Conservation (phyloP, 2,113 vertebrate genomes). For the Pogonocichla stellata region DNA sequence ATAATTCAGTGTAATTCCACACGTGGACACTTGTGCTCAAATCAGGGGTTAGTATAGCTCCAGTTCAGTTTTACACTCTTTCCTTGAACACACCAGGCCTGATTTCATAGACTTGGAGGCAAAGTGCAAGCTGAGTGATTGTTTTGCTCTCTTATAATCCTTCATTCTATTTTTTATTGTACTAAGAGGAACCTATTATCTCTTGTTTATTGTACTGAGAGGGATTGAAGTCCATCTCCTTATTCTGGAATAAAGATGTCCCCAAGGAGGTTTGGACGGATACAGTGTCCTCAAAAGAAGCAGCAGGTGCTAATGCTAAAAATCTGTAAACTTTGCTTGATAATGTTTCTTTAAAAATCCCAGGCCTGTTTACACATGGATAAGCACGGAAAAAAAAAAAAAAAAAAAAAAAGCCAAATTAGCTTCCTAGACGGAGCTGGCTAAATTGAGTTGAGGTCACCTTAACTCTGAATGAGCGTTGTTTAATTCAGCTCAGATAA, state of each 20-base stretch:
- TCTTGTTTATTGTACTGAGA: background rate
- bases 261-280: background rate
- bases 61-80: fast-evolving
- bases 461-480: background rate
- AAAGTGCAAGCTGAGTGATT: background rate
- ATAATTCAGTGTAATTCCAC: background rate
- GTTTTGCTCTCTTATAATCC: background rate
- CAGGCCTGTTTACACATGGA: background rate
- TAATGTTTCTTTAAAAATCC: background rate
- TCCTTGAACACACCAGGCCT: background rate
- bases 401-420: background rate
- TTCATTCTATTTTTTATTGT: background rate
- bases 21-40: background rate
- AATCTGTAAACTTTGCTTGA: background rate
- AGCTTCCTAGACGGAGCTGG: background rate
- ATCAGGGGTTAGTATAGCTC: background rate
- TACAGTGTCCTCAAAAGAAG: background rate
- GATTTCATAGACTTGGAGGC: background rate
- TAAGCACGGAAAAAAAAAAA: background rate
- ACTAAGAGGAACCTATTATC: background rate
- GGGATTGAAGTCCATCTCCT: background rate
- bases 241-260: background rate
- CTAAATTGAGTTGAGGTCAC: conserved; percentile 7
- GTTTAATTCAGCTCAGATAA: conserved; percentile 11
- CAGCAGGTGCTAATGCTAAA: fast-evolving